A percentile compares a stretch with the other conserved stretches of the same genome.
Conservation (phyloP, 1,140 invertebrate genomes). For the Lucilia sericata region DNA sequence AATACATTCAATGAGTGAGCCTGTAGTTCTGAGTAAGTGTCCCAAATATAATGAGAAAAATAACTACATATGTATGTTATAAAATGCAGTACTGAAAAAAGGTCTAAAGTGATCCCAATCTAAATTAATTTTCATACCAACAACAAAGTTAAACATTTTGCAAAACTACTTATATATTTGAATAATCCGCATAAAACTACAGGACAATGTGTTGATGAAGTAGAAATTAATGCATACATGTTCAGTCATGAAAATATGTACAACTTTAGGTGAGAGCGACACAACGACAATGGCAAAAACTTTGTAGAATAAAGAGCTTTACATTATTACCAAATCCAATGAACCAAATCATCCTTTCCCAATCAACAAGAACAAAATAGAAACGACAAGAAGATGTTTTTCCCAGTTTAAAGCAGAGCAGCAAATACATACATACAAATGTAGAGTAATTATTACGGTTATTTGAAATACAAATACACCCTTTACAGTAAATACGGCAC, state of each 20-base stretch:
- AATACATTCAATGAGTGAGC: not conserved
- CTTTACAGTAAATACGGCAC: no score
- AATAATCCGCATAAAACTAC: no score
- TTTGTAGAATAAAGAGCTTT: conserved; percentile 24
- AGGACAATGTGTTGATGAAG: not conserved
- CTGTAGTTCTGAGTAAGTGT: no score
- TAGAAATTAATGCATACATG: not conserved
- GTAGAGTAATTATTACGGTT: not conserved
- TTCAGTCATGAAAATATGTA: not conserved
- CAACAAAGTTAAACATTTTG: no score
- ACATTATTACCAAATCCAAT: conserved; percentile 37
- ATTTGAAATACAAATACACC: not conserved
- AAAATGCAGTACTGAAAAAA: no score
- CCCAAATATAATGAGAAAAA: no score
- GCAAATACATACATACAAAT: not conserved
- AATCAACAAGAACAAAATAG: not conserved
- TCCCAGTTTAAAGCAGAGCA: not conserved
- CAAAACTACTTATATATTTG: no score
- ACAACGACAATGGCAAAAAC: conserved; percentile 1
- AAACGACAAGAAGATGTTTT: not conserved
- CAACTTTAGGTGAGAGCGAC: conserved; percentile 24
- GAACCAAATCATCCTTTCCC: conserved; percentile 17
- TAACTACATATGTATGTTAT: not conserved
- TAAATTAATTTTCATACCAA: no score
- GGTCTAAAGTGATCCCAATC: no score